Base-by-base conservation (phyloP, 2,888 invertebrate genomes). In the Meghimatium bilineatum region DNA sequence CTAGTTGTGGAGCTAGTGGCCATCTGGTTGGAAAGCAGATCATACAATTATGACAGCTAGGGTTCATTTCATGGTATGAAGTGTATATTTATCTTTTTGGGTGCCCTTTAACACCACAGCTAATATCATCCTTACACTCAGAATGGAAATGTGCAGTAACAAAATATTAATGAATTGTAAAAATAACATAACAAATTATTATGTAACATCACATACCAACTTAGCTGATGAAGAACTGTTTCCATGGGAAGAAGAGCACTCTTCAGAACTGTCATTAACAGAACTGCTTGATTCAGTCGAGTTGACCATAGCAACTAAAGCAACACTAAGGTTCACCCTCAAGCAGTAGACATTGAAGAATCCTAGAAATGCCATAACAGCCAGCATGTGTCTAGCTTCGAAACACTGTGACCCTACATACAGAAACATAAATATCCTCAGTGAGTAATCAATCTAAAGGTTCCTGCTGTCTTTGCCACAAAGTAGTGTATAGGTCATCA, bases 261-360 rank as follows among this genome's bases (percentile, higher is more conserved):
- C 83, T 14, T 29, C 71, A 49, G 10, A 34, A 34, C 23, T 85
- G 74, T n/a, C 6, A 71, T 85, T 85, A 20, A 72, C 32, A 34
- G 32, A 44, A 32, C 66, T 67, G 63, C n/a, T 32, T 23, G 2
- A 20, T 0, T 74, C 8, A 0, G 76, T 23, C 8, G 83, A 83
- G 71, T 90, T 92, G 44, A 93, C 92, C 93, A 93, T 93, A 75
- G 91, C 92, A 56, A 93, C 92, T 86, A 93, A 85, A 34, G 93
- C 93, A 32, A 98, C 97, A 86, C 97, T 97, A 88, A 98, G 95
- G 94, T 97, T 97, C 1, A 97, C 97, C 32, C 94, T 86, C 88
- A 94, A 91, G 78, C 93, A 93, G 89, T 94, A 94, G 49, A 94
- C 93, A 87, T 91, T 92, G 86, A 93, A 88, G 86, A 94, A 94